These are phyloP conservation scores for Amblyopsis hoosieri DNA, from an alignment of 2,797 vertebrate species.

Conservation along the genomic window DNA sequence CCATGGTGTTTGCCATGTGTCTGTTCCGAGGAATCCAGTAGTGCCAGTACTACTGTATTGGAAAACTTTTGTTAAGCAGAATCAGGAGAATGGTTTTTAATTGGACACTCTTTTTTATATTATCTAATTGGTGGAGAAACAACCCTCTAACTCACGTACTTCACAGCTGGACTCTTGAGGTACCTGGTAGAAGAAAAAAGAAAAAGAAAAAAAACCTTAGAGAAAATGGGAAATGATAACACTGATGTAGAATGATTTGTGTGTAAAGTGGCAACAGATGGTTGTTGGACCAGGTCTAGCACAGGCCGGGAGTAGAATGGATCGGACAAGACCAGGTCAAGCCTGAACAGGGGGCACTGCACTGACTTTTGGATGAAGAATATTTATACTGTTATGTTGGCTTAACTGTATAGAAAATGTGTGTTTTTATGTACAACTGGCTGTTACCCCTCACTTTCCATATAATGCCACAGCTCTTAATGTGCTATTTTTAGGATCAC, in stretches of 20 bases:
- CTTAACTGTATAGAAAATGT: constrained; percentile 68
- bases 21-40: constrained; percentile 96
- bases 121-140: constrained; percentile 67
- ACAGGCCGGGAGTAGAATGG: constrained; percentile 57
- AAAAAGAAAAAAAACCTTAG: constrained; percentile 28
- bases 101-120: constrained; percentile 73
- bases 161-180: constrained; percentile 89
- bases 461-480: constrained; percentile 46
- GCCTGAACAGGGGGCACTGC: constrained; percentile 77
- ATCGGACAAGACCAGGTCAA: constrained; percentile 55
- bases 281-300: constrained; percentile 68
- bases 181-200: constrained; percentile 71
- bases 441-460: constrained; percentile 46
- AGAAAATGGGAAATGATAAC: constrained; percentile 48
- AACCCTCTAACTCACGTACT: constrained; percentile 81
- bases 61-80: constrained; percentile 68
- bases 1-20: constrained; percentile 97
- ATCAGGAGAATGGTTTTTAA: constrained; percentile 48
- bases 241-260: constrained; percentile 65
- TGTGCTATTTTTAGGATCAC: constrained; percentile 64
- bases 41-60: constrained; percentile 36
- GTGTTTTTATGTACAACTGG: constrained; percentile 74
- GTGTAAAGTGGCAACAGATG: constrained; percentile 53
- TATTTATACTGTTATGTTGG: constrained; percentile 83
- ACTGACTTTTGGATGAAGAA: constrained; percentile 85